phyloP scores from a whole-genome alignment of 2,888 invertebrate genomes.

The Neoitamus cyanurus region DNA sequence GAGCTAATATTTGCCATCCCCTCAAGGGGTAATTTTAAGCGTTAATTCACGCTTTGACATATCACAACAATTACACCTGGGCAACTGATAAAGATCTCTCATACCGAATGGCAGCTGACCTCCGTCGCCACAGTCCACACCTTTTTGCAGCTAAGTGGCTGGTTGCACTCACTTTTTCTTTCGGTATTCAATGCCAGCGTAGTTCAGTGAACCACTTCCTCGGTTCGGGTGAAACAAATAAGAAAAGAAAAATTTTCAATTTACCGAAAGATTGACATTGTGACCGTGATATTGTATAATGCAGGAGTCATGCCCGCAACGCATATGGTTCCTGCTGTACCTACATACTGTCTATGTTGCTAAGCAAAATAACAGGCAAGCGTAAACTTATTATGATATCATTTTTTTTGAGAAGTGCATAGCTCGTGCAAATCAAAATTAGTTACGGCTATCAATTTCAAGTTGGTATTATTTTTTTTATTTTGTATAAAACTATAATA shows the following conservation, averaged over 20 bases:
- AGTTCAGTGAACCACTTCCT: slow-evolving; percentile 5
- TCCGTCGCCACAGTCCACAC: neutral
- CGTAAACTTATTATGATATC: too few relatives aligned
- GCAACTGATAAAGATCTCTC: neutral
- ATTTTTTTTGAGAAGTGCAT: too few relatives aligned
- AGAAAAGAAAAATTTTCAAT: neutral
- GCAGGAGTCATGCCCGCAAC: neutral
- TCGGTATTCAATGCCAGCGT: neutral
- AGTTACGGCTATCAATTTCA: too few relatives aligned
- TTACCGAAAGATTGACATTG: neutral
- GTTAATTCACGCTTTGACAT: neutral
- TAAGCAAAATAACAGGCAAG: neutral
- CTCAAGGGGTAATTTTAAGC: neutral
- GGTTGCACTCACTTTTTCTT: neutral
- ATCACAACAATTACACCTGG: slow-evolving; percentile 1
- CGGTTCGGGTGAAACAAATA: neutral
- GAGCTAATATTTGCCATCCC: neutral
- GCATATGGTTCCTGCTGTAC: neutral
- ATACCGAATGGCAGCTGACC: neutral
- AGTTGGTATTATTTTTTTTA: too few relatives aligned
- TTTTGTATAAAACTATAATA: too few relatives aligned
- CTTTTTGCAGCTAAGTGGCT: neutral
- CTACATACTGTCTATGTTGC: neutral
- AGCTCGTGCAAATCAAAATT: too few relatives aligned
- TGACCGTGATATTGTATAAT: neutral